phyloP scores from a whole-genome alignment of 1,140 invertebrate genomes.

The Plodia interpunctella region DNA sequence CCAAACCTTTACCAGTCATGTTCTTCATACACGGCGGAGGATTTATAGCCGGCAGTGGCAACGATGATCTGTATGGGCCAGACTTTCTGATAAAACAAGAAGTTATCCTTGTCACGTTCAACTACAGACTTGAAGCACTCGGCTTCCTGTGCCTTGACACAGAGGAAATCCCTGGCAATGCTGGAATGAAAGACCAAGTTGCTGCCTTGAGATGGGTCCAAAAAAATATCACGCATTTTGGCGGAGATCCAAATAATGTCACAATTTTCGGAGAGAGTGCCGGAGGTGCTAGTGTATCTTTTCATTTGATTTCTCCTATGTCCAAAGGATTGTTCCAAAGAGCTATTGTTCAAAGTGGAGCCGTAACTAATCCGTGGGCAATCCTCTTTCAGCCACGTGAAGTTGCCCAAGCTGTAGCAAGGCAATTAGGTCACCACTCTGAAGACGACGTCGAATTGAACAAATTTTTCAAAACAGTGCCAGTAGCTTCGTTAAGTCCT shows the following conservation, averaged over 20 bases:
- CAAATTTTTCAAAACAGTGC: conserved; percentile 12
- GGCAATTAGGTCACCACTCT: conserved; percentile 5
- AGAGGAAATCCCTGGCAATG: conserved; percentile 81
- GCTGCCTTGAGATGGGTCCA: conserved; percentile 80
- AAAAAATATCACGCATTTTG: conserved; percentile 81
- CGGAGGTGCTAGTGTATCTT: conserved; percentile 71
- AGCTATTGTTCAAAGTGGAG: conserved; percentile 23
- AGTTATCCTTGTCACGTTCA: conserved; percentile 81
- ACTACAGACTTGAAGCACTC: conserved; percentile 53
- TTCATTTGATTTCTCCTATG: conserved; percentile 67
- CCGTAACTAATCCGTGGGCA: neutral
- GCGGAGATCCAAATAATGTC: conserved; percentile 81
- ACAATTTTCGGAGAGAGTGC: conserved; percentile 79
- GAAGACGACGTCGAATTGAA: conserved; percentile 3
- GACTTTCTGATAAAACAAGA: conserved; percentile 79
- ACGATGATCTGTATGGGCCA: conserved; percentile 75
- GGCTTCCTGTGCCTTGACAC: conserved; percentile 73
- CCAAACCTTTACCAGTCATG: conserved; percentile 45
- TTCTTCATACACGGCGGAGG: conserved; percentile 85
- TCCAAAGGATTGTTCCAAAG: conserved; percentile 44
- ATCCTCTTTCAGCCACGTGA: neutral
- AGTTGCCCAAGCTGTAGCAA: conserved; percentile 6
- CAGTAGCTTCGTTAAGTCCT: neutral
- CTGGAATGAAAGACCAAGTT: conserved; percentile 82
- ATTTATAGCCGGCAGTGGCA: conserved; percentile 78